A percentile compares a stretch with the other conserved stretches of the same genome.
These are phyloP conservation scores for Naja naja DNA, from an alignment of 2,113 vertebrate species.

Conservation along the genomic window DNA sequence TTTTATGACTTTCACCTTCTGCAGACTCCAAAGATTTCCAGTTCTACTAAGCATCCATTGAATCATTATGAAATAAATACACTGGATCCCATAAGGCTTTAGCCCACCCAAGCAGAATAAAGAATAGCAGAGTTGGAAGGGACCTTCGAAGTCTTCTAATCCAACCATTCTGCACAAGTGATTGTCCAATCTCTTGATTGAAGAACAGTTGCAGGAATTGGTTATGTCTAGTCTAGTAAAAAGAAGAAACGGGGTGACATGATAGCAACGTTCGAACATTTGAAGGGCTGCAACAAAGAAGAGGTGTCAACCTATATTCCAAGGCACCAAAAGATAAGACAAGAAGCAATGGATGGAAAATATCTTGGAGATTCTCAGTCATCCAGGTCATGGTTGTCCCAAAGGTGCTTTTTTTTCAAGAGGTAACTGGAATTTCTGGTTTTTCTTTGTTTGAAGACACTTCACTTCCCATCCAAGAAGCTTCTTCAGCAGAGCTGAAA, in stretches of 20 bases:
- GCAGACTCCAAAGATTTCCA: not conserved
- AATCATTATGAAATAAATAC: not conserved
- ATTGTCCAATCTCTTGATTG: not conserved
- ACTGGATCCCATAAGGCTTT: not conserved
- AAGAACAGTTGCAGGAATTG: not conserved
- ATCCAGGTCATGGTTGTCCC: no score
- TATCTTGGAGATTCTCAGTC: no score
- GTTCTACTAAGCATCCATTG: not conserved
- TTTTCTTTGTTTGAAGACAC: no score
- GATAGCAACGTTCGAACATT: not conserved
- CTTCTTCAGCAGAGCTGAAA: no score
- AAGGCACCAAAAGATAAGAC: not conserved
- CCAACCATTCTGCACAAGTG: not conserved
- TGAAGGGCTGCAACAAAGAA: not conserved
- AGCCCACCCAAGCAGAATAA: not conserved
- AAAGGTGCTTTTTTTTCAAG: no score
- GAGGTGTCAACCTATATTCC: not conserved
- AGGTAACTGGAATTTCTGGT: no score
- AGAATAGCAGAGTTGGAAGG: no score
- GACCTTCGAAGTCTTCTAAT: not conserved
- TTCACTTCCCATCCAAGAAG: no score
- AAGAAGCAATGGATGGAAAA: not conserved
- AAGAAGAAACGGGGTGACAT: not conserved
- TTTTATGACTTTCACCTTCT: not conserved
- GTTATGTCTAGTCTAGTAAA: not conserved